Evolutionary conservation across 92 coral and sea anemone genomes (phyloP).

Genomic region (Parazoanthus darwini): DNA sequence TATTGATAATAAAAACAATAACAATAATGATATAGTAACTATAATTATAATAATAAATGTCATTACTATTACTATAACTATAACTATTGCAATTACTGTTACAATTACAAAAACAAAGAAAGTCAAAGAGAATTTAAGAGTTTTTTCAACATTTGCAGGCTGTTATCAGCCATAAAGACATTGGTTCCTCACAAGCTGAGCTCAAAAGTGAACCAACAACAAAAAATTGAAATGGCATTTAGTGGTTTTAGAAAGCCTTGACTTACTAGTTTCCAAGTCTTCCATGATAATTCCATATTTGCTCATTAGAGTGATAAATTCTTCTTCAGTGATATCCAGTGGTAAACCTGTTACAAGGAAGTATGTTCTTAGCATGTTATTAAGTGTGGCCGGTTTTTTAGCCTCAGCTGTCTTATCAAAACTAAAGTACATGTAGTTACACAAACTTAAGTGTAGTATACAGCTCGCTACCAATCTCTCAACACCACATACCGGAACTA

Average conservation of each 20-base stretch:
- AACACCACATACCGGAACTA: too few species aligned
- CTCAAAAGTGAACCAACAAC: neutral
- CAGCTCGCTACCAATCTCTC: neutral
- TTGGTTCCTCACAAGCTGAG: neutral
- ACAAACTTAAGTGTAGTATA: neutral
- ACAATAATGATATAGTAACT: neutral
- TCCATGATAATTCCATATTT: slow-evolving; percentile 97
- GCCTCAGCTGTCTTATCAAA: neutral
- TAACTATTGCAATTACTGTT: too few species aligned
- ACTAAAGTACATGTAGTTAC: too few species aligned
- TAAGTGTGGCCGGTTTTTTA: neutral
- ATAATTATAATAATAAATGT: too few species aligned
- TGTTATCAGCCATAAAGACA: too few species aligned
- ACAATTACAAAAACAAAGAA: too few species aligned
- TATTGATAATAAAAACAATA: neutral
- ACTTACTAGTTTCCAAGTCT: slow-evolving; percentile 85
- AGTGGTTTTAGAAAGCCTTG: neutral
- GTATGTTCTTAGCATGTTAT: too few species aligned
- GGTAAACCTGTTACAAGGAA: slow-evolving; percentile 68
- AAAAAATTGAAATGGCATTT: neutral
- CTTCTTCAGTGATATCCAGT: slow-evolving; percentile 87
- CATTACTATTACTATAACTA: too few species aligned
- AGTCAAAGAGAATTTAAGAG: too few species aligned
- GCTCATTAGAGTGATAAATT: slow-evolving; percentile 89
- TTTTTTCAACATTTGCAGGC: too few species aligned